These are phyloP conservation scores for Eudorcas thomsonii DNA, from an alignment of 2,113 vertebrate species.

Conservation along the genomic window DNA sequence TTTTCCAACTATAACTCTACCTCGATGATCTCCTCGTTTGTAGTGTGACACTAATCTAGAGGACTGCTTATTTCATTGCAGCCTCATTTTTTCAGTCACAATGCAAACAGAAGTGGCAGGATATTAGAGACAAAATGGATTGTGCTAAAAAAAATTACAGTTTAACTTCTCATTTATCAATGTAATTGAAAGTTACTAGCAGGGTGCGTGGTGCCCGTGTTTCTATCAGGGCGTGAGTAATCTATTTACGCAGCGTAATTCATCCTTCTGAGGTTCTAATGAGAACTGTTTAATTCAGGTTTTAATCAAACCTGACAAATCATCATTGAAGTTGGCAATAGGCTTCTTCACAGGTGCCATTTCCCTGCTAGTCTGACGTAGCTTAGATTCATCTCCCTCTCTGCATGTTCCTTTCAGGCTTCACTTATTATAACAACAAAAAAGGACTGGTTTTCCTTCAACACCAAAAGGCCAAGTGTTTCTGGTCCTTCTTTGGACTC, in stretches of 20 bases:
- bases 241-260: constrained; percentile 69
- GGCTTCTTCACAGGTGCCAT: constrained; percentile 62
- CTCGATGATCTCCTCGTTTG: background rate
- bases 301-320: constrained; percentile 76
- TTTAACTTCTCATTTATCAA: constrained; percentile 79
- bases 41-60: constrained; percentile 40
- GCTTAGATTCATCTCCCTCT: constrained; percentile 54
- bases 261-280: constrained; percentile 71
- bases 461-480: background rate
- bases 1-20: background rate
- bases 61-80: constrained; percentile 25
- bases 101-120: constrained; percentile 65
- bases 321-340: constrained; percentile 58
- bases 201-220: constrained; percentile 45
- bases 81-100: constrained; percentile 60
- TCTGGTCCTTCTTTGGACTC: background rate
- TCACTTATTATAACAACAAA: background rate
- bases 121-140: constrained; percentile 70
- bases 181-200: constrained; percentile 76
- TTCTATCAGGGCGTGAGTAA: constrained; percentile 67
- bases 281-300: constrained; percentile 69
- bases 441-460: background rate
- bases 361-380: constrained; percentile 49
- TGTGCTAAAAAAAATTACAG: constrained; percentile 73
- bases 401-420: constrained; percentile 2